Evolutionary conservation across 2,113 vertebrate species (phyloP).

Genomic region (Origma solitaria): DNA sequence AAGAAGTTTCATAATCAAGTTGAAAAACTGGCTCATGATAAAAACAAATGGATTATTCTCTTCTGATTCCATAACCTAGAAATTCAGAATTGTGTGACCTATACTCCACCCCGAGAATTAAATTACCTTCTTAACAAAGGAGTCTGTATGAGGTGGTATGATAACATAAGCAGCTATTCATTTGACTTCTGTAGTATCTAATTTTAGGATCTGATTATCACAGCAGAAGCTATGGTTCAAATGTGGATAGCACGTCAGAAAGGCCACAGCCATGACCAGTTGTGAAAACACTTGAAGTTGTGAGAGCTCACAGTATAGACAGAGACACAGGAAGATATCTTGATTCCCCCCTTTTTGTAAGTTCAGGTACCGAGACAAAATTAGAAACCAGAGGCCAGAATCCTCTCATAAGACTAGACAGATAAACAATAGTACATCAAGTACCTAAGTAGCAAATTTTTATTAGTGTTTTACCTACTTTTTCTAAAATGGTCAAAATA

Average conservation of each 20-base stretch:
- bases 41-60: background rate
- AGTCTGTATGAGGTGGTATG: background rate
- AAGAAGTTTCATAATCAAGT: background rate
- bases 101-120: background rate
- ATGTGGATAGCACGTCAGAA: background rate
- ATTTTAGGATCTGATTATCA: background rate
- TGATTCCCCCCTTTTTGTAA: background rate
- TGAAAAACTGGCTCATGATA: background rate
- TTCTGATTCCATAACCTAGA: background rate
- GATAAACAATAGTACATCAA: background rate
- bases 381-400: background rate
- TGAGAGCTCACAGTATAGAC: background rate
- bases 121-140: background rate
- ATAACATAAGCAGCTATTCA: background rate
- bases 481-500: background rate
- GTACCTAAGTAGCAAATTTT: background rate
- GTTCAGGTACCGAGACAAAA: background rate
- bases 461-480: background rate
- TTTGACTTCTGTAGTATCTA: background rate
- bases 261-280: background rate
- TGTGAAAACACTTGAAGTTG: background rate
- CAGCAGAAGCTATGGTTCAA: background rate
- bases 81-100: background rate
- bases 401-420: background rate
- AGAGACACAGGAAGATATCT: background rate